Evolutionary conservation across 2,113 vertebrate species (phyloP), one percentile per base, ranked within the genome.

Genomic region (Rhinoptilus africanus): DNA sequence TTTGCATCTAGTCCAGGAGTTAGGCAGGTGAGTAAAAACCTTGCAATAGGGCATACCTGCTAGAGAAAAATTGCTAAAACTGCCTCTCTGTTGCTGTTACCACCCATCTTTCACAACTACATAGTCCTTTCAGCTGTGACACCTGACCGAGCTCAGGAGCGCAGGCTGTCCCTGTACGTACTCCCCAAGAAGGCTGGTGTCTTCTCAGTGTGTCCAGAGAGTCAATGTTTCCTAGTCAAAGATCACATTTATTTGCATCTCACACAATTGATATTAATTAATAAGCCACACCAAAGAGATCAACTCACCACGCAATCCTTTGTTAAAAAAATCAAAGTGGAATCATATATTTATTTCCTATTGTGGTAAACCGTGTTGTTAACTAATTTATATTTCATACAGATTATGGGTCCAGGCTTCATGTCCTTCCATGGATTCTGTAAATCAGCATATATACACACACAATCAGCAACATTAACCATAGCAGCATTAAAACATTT

Each of bases 61-160:
- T 3, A 13, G 24, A n/a, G 47, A 59, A 74, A 43, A 89, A 59
- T 2, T 8, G 16, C 56, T 28, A 10, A 62, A 89, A 21, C 16
- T 75, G 9, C 22, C 28, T 50, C n/a, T 88, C 16, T 21, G 10
- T 20, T 73, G 47, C 67, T 51, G 14, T 45, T 54, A 0, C 26
- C 24, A 18, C 16, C 76, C 45, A 54, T 2, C 24, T 30, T 14
- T 21, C 17, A 10, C 8, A 50, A 1, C 34, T 26, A 1, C 4
- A 0, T 12, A 51, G 43, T 20, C 39, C 48, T 20, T 14, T 11
- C 19, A 2, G 3, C 24, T 80, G 45, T 18, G 48, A 32, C 51
- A 12, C 5, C 0, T 0, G 28, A 11, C 12, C 5, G 2, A 50
- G 41, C 32, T 41, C 22, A 11, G 67, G 24, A 63, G 37, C 24